Evolutionary conservation across 2,888 invertebrate genomes (phyloP), one percentile per base, ranked within the genome.

Genomic region (Himalopsyche tibetana): DNA sequence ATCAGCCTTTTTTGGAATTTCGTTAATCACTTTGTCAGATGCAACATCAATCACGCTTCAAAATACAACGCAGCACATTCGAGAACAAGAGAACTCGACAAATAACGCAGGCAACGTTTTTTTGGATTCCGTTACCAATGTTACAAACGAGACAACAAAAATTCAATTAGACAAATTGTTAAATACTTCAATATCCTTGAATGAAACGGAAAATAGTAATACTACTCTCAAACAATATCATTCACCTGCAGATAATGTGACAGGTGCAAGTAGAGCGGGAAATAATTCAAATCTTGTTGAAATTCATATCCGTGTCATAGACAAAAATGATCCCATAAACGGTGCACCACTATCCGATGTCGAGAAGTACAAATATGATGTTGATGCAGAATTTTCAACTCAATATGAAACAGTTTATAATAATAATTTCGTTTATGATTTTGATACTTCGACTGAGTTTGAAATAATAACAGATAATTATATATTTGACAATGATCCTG

Each of bases 251-350:
- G 63, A 63, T 63, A 63, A 28, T 63, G 19, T 63, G n/a, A 19
- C 63, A 63, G 19, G 8, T 19, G n/a, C 28, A 19, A 63, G 9
- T 28, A 63, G 63, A 63, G 28, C 63, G 19, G 63, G 19, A 63
- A 63, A 63, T 63, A 63, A 8, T 63, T 63, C 63, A 19, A 63
- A 63, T 19, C 28, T 63, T 19, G 19, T 63, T 19, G 19, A 63
- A 63, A 63, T 63, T 19, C 63, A 63, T 63, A 63, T 63, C 19
- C 63, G 63, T n/a, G 63, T 63, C 63, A 63, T 63, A 28, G 63
- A 63, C 63, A 63, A 63, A 63, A 63, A 11, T 19, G 63, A 63
- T 63, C 63, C 63, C 15, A 15, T 63, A 28, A 63, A 63, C 28
- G 63, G 63, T 1, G 63, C 63, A 28, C 63, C 63, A 63, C 28